A percentile compares a stretch with the other conserved stretches of the same genome.
Conservation (phyloP, 2,113 vertebrate genomes). For the Micronycteris hirsuta region DNA sequence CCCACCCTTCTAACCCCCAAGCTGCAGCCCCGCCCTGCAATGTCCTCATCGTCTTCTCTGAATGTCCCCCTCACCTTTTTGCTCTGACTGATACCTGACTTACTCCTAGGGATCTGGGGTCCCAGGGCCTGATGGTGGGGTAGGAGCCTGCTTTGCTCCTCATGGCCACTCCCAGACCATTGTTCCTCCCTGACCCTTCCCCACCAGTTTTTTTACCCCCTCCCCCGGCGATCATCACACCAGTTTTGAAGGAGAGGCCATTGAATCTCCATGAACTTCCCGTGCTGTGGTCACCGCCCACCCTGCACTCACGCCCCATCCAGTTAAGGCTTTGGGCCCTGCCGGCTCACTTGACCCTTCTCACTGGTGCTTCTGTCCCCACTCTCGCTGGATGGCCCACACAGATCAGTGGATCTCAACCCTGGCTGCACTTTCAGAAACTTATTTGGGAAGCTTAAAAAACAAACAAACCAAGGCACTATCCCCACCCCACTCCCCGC, state of each 20-base stretch:
- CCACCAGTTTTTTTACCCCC: no score
- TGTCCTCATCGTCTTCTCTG: not conserved
- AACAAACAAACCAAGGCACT: no score
- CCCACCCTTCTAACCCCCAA: not conserved
- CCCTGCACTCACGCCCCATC: no score
- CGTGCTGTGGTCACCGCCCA: fast-evolving
- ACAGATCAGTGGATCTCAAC: not conserved
- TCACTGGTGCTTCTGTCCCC: not conserved
- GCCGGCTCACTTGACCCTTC: not conserved
- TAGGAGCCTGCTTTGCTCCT: not conserved
- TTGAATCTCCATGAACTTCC: not conserved
- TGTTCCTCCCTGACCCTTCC: not conserved
- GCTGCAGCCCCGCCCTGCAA: no score
- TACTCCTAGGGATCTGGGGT: not conserved
- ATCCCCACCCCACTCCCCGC: fast-evolving
- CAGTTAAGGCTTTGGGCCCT: not conserved
- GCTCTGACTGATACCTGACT: not conserved
- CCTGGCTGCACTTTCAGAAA: not conserved
- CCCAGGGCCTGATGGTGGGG: not conserved
- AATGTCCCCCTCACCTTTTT: not conserved
- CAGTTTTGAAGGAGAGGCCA: not conserved
- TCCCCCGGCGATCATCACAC: no score
- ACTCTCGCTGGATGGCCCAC: no score
- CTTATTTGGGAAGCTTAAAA: not conserved
- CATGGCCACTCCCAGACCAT: not conserved